A percentile compares a stretch with the other conserved stretches of the same genome.
Conservation (phyloP, 2,113 vertebrate genomes). For the Athene noctua region DNA sequence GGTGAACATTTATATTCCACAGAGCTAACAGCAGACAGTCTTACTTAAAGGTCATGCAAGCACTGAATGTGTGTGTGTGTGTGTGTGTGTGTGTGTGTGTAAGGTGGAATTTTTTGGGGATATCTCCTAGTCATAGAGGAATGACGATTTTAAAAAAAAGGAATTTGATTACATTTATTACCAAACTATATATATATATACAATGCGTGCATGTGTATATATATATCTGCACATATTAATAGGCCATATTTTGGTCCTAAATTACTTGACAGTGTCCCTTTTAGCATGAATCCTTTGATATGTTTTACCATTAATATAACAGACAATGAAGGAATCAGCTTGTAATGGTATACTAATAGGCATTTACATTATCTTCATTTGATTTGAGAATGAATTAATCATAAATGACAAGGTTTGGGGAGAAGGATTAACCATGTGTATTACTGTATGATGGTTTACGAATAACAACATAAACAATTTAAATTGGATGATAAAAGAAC, state of each 20-base stretch:
- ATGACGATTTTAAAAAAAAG: background rate
- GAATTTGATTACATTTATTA: background rate
- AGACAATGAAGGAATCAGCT: conserved; percentile 65
- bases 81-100: background rate
- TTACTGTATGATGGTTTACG: conserved; percentile 31
- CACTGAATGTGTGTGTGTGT: background rate
- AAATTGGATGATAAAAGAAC: conserved; percentile 47
- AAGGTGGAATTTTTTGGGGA: conserved; percentile 2
- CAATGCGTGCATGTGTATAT: background rate
- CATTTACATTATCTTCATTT: conserved; percentile 50
- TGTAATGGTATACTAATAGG: conserved; percentile 60
- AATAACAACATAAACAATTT: conserved; percentile 30
- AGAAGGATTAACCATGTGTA: conserved; percentile 50
- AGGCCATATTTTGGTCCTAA: conserved; percentile 31
- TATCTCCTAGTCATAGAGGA: background rate
- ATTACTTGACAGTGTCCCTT: conserved; percentile 69
- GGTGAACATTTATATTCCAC: background rate
- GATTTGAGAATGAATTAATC: conserved; percentile 55
- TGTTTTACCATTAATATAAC: conserved; percentile 49
- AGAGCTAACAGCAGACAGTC: background rate
- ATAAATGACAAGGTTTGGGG: conserved; percentile 41
- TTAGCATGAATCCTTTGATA: conserved; percentile 58
- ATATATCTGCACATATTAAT: background rate
- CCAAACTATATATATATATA: background rate
- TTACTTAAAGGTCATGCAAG: background rate